Evolutionary conservation across 2,797 vertebrate genomes (phyloP).

Genomic region (Cryptoprocta ferox): DNA sequence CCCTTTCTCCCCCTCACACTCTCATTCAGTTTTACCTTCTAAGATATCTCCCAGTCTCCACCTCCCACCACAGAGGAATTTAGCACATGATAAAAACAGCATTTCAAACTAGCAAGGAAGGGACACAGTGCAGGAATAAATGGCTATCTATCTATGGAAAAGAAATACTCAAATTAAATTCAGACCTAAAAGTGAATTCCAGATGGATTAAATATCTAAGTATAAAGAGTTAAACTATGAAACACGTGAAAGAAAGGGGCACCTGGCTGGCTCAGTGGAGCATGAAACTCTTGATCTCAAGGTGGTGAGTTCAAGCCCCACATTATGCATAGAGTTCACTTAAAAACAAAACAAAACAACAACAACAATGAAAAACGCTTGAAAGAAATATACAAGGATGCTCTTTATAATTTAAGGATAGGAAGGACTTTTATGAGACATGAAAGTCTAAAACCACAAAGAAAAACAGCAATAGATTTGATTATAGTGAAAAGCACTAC

Average conservation of each 20-base stretch:
- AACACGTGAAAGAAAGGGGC: neutral
- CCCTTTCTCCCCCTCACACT: neutral
- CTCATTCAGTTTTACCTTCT: conserved; percentile 29
- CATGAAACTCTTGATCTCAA: neutral
- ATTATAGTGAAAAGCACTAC: neutral
- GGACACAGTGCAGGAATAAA: neutral
- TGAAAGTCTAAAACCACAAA: neutral
- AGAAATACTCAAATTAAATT: conserved; percentile 15
- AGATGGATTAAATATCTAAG: conserved; percentile 38
- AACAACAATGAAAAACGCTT: neutral
- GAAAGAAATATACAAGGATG: neutral
- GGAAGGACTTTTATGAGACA: neutral
- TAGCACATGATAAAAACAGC: conserved; percentile 56
- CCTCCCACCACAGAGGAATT: conserved; percentile 43
- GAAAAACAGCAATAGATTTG: neutral
- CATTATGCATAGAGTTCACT: neutral
- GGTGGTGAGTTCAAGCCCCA: neutral
- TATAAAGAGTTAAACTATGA: conserved; percentile 43
- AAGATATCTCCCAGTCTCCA: neutral
- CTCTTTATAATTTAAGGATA: neutral
- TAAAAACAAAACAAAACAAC: neutral
- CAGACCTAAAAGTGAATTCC: conserved; percentile 4
- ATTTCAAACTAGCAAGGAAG: conserved; percentile 14
- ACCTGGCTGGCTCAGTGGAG: neutral
- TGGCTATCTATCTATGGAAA: conserved; percentile 11